Percentiles rank a stretch among this genome's conserved stretches.
Conservation (phyloP, 2,113 vertebrate species). For the Tetraodon nigroviridis region DNA sequence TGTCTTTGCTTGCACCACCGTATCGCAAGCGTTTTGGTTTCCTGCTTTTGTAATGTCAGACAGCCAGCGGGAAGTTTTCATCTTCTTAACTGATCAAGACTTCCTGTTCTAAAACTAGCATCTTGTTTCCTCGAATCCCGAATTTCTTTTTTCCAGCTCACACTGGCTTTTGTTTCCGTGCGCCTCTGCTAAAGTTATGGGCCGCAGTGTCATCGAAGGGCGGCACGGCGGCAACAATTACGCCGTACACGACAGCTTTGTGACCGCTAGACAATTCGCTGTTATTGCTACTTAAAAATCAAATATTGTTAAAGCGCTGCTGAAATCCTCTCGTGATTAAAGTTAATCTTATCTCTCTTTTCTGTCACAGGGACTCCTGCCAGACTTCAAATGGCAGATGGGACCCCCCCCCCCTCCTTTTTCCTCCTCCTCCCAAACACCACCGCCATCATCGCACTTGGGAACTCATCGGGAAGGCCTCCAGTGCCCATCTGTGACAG, state of each 20-base stretch:
- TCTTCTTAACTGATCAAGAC: conserved; percentile 40
- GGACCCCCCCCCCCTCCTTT: not conserved
- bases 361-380: conserved; percentile 36
- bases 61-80: conserved; percentile 53
- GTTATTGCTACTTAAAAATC: not conserved
- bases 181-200: conserved; percentile 1
- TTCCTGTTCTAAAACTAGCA: conserved; percentile 38
- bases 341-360: not conserved
- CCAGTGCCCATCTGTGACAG: conserved; percentile 20
- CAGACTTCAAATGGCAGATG: conserved; percentile 3
- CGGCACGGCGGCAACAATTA: not conserved
- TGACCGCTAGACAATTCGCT: not conserved
- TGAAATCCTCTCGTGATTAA: not conserved
- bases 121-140: conserved; percentile 53
- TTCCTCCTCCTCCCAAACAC: not conserved
- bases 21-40: conserved; percentile 22
- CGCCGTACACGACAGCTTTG: not conserved
- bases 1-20: not conserved
- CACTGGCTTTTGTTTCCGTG: conserved; percentile 20
- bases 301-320: not conserved
- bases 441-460: not conserved
- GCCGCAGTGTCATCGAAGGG: not conserved
- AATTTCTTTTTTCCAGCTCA: conserved; percentile 29
- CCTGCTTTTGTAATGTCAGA: conserved; percentile 50
- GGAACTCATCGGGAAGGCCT: not conserved